A percentile compares a stretch with the other conserved stretches of the same genome.
Evolutionary conservation across 2,113 vertebrate genomes (phyloP).

Genomic region (Myrmophylax atrothorax): DNA sequence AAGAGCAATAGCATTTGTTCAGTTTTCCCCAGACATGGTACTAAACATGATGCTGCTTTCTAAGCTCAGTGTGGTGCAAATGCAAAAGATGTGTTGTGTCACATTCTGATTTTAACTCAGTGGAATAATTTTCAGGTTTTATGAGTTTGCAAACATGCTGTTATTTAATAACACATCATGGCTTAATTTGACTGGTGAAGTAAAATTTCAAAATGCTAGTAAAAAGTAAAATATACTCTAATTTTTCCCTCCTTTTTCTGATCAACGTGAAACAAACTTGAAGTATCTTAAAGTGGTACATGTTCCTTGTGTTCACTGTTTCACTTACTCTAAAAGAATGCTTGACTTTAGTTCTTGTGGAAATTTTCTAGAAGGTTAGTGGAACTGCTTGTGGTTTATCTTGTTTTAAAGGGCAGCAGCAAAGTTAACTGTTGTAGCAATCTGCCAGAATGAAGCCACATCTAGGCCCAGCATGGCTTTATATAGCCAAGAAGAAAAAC

Average conservation of each 20-base stretch:
- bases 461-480: not conserved
- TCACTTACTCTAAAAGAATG: not conserved
- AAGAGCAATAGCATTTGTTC: not conserved
- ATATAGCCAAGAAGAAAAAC: not conserved
- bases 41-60: conserved; percentile 17
- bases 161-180: conserved; percentile 4
- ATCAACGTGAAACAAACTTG: not conserved
- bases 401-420: not conserved
- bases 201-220: conserved; percentile 6
- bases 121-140: conserved; percentile 26
- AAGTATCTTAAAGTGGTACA: not conserved
- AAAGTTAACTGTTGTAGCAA: not conserved
- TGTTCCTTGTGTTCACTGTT: not conserved
- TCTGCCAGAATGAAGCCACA: not conserved
- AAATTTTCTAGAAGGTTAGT: not conserved
- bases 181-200: conserved; percentile 18
- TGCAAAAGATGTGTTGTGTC: conserved; percentile 27
- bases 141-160: not conserved
- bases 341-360: not conserved
- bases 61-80: conserved; percentile 29
- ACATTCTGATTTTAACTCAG: conserved; percentile 29
- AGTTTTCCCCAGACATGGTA: conserved; percentile 11
- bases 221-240: not conserved
- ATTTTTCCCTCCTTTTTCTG: not conserved
- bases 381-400: not conserved